Evolutionary conservation across 2,797 vertebrate genomes (phyloP).

Genomic region (Enoplosus armatus): DNA sequence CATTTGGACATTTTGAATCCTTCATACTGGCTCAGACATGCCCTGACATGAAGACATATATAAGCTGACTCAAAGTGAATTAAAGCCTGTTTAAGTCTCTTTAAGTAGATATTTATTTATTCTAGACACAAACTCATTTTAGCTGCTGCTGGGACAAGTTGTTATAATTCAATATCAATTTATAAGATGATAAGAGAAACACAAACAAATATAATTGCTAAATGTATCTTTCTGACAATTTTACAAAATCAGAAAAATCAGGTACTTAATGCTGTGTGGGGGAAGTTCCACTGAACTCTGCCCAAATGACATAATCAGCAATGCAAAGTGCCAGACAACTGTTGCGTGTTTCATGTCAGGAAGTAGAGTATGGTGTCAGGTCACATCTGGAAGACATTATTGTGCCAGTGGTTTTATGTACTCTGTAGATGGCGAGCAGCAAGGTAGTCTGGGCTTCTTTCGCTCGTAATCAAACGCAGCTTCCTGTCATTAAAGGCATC

Average conservation of each 20-base stretch:
- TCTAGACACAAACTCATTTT: background rate
- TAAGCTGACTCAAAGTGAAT: background rate
- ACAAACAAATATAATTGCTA: background rate
- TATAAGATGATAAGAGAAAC: background rate
- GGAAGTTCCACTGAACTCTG: background rate
- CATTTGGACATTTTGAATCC: background rate
- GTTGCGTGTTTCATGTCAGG: conserved; percentile 35
- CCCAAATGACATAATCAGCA: background rate
- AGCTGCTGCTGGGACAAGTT: background rate
- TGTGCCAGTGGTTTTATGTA: conserved; percentile 33
- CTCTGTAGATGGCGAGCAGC: conserved; percentile 2
- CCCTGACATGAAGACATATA: background rate
- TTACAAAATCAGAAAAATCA: background rate
- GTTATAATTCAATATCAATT: background rate
- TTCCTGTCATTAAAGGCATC: conserved; percentile 65
- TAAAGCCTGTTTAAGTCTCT: conserved; percentile 8
- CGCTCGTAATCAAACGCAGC: conserved; percentile 27
- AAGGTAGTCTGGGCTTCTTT: conserved; percentile 19
- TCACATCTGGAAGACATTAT: conserved; percentile 62
- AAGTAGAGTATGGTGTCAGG: conserved; percentile 41
- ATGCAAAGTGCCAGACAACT: conserved; percentile 13
- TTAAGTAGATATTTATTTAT: background rate
- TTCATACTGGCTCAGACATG: conserved; percentile 12
- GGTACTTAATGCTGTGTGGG: background rate
- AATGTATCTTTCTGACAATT: background rate